phyloP scores from a whole-genome alignment of 2,113 vertebrate genomes.

The Synchiropus splendidus region DNA sequence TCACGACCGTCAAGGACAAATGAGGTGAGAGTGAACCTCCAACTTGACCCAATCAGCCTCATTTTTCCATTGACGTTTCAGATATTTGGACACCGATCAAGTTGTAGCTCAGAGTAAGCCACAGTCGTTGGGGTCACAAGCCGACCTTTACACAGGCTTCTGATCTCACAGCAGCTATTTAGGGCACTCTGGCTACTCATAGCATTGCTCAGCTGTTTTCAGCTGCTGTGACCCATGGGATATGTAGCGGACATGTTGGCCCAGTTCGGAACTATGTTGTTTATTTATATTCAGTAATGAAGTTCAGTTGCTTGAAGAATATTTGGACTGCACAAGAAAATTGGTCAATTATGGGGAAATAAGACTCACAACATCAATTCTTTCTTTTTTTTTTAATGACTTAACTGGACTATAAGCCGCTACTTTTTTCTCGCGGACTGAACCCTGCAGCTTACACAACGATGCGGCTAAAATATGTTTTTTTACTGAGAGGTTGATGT shows the following conservation, averaged over 20 bases:
- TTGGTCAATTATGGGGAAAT: neutral
- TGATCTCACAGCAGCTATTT: constrained; percentile 59
- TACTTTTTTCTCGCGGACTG: no score
- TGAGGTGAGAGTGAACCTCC: constrained; percentile 79
- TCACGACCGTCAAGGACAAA: constrained; percentile 90
- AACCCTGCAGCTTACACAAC: no score
- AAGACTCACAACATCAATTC: neutral
- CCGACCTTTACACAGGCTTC: constrained; percentile 65
- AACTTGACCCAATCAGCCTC: neutral
- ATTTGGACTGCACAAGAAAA: no score
- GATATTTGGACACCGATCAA: no score
- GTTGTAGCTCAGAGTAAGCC: no score
- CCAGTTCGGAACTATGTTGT: neutral
- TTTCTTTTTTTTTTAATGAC: neutral
- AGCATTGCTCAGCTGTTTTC: constrained; percentile 55
- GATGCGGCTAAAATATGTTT: no score
- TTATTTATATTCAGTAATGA: neutral
- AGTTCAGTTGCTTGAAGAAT: neutral
- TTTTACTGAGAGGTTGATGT: no score
- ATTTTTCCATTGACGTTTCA: no score
- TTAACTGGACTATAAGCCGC: no score
- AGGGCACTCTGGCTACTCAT: constrained; percentile 26
- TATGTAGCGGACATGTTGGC: constrained; percentile 18
- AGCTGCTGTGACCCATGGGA: constrained; percentile 32
- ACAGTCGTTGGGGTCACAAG: constrained; percentile 16